Evolutionary conservation across 2,797 vertebrate species (phyloP).

Genomic region (Crax fasciolata): DNA sequence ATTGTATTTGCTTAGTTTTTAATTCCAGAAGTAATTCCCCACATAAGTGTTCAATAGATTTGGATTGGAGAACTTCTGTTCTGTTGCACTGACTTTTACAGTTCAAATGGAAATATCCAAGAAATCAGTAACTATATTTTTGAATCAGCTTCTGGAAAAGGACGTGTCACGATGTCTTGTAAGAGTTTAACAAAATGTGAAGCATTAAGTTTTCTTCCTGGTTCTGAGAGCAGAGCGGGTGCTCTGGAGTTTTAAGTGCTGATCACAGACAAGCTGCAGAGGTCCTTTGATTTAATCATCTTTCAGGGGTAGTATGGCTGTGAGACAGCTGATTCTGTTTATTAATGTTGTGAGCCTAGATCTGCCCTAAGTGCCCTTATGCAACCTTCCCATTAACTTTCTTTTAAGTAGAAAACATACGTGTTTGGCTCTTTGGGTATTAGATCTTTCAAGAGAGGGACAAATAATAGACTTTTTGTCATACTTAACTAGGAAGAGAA

Average conservation of each 20-base stretch:
- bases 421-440: neutral
- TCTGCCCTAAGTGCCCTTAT: neutral
- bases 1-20: neutral
- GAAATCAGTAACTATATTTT: neutral
- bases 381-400: neutral
- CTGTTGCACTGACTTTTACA: neutral
- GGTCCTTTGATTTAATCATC: neutral
- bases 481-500: neutral
- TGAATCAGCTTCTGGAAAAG: neutral
- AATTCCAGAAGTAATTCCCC: neutral
- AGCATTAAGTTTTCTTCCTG: neutral
- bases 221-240: neutral
- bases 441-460: neutral
- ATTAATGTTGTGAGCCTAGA: neutral
- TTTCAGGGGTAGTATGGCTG: neutral
- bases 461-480: neutral
- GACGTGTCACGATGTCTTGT: neutral
- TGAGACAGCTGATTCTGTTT: neutral
- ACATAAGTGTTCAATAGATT: neutral
- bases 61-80: neutral
- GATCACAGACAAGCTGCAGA: neutral
- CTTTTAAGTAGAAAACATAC: neutral
- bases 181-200: neutral
- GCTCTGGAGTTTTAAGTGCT: neutral
- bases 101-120: neutral